Base-by-base conservation (phyloP, 2,113 vertebrate species). In the Lophochroa leadbeateri region DNA sequence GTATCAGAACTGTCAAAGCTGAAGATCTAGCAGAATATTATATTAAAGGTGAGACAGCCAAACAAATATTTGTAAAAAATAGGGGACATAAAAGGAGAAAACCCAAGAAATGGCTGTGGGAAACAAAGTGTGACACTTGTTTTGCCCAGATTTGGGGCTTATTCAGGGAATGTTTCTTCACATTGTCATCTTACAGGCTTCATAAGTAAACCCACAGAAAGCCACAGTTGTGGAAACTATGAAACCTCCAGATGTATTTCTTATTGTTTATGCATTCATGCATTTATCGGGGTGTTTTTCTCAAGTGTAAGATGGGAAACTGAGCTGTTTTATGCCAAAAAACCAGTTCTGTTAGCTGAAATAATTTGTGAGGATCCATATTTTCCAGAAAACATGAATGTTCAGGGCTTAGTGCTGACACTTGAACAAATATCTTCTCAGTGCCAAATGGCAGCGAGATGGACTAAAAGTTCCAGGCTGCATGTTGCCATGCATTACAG, bases 161-260 rank as follows among this genome's bases (percentile, higher is more conserved):
- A 86, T 81, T 88, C 31, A 57, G 50, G 29, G 65, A 84, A 82
- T 65, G 6, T 65, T 81, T 79, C 16, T 79, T 92, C 24, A 52
- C 29, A 25, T 68, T 83, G 21, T 78, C 37, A 23, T 64, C 35
- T 86, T 23, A 60, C n/a, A 84, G 27, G 8, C 52, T 81, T 88
- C 19, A 49, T 33, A 60, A 92, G 44, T 64, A 86, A 82, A 88
- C 39, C 44, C 88, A 91, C 68, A 92, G 90, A 90, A 90, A 93
- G 24, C 7, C 28, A 23, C 7, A 10, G 52, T 61, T 94, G 61
- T 84, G 77, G 86, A 88, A 92, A 82, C 65, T 72, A 4, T 72
- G 90, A 96, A 96, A 93, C 90, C 61, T 92, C 60, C 94, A 96
- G 92, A 50, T 94, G 86, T 82, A 64, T 72, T 93, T 94, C 44